Conservation (phyloP, 2,113 vertebrate genomes). For the Clarias gariepinus region DNA sequence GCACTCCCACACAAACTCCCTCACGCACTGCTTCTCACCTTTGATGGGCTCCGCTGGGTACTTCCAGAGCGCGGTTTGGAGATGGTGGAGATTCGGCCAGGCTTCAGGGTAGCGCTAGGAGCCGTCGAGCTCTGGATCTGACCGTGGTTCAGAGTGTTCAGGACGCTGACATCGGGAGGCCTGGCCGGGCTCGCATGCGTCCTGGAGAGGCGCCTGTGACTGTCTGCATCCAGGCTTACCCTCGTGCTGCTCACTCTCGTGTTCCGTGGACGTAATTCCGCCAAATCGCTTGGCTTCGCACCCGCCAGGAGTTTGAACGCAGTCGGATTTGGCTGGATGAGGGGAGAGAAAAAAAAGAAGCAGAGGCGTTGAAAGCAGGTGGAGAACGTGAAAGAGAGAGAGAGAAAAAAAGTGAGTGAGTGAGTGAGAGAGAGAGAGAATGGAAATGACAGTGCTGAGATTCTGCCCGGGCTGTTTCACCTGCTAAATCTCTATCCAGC, state of each 20-base stretch:
- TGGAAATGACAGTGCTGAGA: slow-evolving; percentile 32
- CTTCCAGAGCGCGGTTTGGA: slow-evolving; percentile 63
- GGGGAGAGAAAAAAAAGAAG: slow-evolving; percentile 54
- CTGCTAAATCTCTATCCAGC: slow-evolving; percentile 25
- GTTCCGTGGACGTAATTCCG: slow-evolving; percentile 75
- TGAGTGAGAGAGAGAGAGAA: slow-evolving; percentile 37
- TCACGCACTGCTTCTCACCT: slow-evolving; percentile 71
- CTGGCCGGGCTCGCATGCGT: slow-evolving; percentile 72
- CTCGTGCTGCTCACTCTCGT: slow-evolving; percentile 60
- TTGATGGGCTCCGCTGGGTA: slow-evolving; percentile 61
- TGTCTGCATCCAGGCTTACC: slow-evolving; percentile 60
- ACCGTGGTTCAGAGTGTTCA: slow-evolving; percentile 53
- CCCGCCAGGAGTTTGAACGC: slow-evolving; percentile 81
- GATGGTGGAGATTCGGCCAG: slow-evolving; percentile 62
- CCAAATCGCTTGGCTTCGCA: slow-evolving; percentile 73
- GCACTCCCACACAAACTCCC: slow-evolving; percentile 4
- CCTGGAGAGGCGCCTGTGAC: slow-evolving; percentile 68
- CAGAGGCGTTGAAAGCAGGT: slow-evolving; percentile 35
- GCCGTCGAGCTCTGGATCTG: slow-evolving; percentile 63
- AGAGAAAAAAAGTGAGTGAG: background rate
- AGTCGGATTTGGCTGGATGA: slow-evolving; percentile 76
- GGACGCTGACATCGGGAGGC: slow-evolving; percentile 67
- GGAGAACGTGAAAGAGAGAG: background rate
- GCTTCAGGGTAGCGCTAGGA: slow-evolving; percentile 78
- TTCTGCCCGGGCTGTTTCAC: slow-evolving; percentile 18